Evolutionary conservation across 2,888 invertebrate genomes (phyloP).

Genomic region (Helicoverpa assulta): DNA sequence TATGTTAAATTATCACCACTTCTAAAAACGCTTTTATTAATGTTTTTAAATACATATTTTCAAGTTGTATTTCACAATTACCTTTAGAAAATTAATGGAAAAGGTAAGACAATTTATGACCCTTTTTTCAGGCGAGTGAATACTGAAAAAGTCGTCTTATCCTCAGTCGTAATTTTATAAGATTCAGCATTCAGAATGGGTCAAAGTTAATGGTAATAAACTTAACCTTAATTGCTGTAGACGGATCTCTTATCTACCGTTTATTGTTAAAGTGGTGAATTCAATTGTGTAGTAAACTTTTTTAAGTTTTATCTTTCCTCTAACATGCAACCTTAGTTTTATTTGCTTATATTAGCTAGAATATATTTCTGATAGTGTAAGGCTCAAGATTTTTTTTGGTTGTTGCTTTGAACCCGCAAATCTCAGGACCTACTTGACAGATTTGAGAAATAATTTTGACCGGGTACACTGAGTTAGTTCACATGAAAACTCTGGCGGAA

Average conservation of each 20-base stretch:
- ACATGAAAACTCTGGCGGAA: too few species aligned
- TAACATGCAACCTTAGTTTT: not conserved
- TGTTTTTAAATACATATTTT: too few species aligned
- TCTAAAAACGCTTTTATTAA: too few species aligned
- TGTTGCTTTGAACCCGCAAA: too few species aligned
- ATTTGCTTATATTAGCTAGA: not conserved
- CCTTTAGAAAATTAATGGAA: not conserved
- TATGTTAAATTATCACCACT: too few species aligned
- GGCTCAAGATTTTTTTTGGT: too few species aligned
- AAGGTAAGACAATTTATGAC: constrained; percentile 13
- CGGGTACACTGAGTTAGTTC: too few species aligned
- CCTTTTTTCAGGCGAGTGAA: constrained; percentile 24
- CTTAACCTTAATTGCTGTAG: constrained; percentile 38
- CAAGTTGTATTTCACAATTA: not conserved
- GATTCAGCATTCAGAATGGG: constrained; percentile 34
- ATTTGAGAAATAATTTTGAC: too few species aligned
- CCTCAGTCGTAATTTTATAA: constrained; percentile 36
- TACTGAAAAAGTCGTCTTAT: constrained; percentile 24
- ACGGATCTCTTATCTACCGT: constrained; percentile 20
- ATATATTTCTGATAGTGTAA: too few species aligned
- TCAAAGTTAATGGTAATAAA: constrained; percentile 46
- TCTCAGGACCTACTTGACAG: too few species aligned
- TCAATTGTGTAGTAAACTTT: too few species aligned
- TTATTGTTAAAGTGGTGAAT: constrained; percentile 12
- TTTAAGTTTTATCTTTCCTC: too few species aligned